Percentiles rank a stretch among this genome's conserved stretches.
Conservation (phyloP, 1,140 invertebrate species). For the Drosophila micromelanica region DNA sequence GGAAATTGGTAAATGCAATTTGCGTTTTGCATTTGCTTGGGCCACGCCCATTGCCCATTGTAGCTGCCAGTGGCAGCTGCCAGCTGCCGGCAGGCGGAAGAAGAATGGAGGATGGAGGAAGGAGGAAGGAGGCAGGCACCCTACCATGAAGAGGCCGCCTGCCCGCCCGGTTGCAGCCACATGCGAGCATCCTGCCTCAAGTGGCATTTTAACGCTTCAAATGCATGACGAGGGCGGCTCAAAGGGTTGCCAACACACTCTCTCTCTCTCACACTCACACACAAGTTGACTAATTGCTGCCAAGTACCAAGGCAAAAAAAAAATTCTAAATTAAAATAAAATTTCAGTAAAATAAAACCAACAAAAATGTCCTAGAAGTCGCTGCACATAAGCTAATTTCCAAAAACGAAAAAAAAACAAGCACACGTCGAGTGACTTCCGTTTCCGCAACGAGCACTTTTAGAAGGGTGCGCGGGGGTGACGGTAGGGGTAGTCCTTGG, state of each 20-base stretch:
- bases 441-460: constrained; percentile 58
- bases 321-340: constrained; percentile 16
- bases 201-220: constrained; percentile 79
- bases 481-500: constrained; percentile 1
- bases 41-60: background rate
- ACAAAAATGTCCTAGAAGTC: constrained; percentile 25
- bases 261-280: constrained; percentile 10
- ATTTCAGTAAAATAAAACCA: constrained; percentile 6
- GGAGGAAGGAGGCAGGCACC: background rate
- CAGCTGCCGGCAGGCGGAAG: no score
- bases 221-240: constrained; percentile 60
- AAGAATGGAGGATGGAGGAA: no score
- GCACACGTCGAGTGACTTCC: constrained; percentile 71
- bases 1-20: constrained; percentile 4
- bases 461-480: background rate
- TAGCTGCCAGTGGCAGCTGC: constrained; percentile 3
- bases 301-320: constrained; percentile 20
- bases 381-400: constrained; percentile 69
- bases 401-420: constrained; percentile 3
- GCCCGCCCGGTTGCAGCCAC: constrained; percentile 5
- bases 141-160: background rate
- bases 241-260: constrained; percentile 38
- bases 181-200: constrained; percentile 29
- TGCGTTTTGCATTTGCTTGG: background rate
- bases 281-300: constrained; percentile 34